Conservation (phyloP, 2,113 vertebrate genomes). For the Oceanodroma tethys region DNA sequence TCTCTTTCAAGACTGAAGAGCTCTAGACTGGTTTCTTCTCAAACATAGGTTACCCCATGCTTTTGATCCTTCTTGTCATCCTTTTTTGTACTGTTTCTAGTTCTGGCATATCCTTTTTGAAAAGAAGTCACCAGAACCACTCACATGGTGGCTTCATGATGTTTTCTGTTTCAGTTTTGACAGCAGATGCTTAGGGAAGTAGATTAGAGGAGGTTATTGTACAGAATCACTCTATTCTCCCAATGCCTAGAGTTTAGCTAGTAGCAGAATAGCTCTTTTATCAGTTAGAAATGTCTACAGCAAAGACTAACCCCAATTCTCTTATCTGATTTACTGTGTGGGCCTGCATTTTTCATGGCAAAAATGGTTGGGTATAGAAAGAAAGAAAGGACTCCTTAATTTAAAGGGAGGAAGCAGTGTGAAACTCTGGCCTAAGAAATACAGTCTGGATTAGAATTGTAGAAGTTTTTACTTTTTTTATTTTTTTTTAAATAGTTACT, state of each 20-base stretch:
- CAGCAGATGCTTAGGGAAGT: neutral
- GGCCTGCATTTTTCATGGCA: neutral
- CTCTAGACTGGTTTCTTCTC: neutral
- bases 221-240: neutral
- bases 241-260: neutral
- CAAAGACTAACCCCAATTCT: neutral
- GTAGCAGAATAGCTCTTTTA: neutral
- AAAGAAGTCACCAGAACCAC: neutral
- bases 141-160: neutral
- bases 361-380: neutral
- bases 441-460: neutral
- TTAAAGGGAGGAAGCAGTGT: neutral
- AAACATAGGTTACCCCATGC: fast-evolving
- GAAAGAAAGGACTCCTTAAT: neutral
- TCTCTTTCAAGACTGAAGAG: neutral
- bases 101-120: neutral
- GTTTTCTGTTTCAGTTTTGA: neutral
- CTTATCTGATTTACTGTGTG: neutral
- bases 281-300: neutral
- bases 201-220: neutral
- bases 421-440: neutral
- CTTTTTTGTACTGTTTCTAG: neutral
- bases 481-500: neutral
- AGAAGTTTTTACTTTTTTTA: neutral
- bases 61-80: neutral